Evolutionary conservation across 2,888 invertebrate species (phyloP), one percentile per base, ranked within the genome.

Genomic region (Oxystoma pomonae): DNA sequence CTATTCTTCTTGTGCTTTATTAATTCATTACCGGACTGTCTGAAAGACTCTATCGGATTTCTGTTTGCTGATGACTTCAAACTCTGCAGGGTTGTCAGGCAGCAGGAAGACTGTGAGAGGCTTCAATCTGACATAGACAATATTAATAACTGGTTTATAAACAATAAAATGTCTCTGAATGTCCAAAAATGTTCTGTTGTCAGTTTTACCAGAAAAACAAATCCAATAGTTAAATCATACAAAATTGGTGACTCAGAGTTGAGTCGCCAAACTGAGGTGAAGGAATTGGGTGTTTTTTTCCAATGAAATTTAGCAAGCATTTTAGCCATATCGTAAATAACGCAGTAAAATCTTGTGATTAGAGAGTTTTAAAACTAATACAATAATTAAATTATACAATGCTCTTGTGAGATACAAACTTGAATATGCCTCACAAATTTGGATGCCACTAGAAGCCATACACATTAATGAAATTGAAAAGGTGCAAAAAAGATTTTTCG

Each of bases 41-140:
- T 53, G 7, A 9, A 5, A 9, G n/a, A n/a, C 53, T 53, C 53
- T 9, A 53, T 16, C n/a, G 53, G n/a, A 19, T 19, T 19, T 3
- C 53, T 53, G 5, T 53, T 53, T 53, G 53, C 53, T 17, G 53
- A 53, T 7, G 53, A 53, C 53, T 9, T 53, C n/a, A 53, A 53
- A n/a, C n/a, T 17, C 5, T 53, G n/a, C 53, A 53, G 53, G n/a
- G 53, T 53, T 16, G 19, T n/a, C 7, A 53, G n/a, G 19, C 5
- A 5, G 5, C 53, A 16, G 19, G 19, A 19, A 53, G 19, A 53
- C n/a, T 17, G 19, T n/a, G 16, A 53, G 3, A 17, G 5, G 5
- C 17, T 53, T 17, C 19, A 53, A 17, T 5, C 3, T 5, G 53
- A 53, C 19, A 53, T 53, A 5, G n/a, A 53, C n/a, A 53, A 53